Evolutionary conservation across 2,888 invertebrate genomes (phyloP), one percentile per base, ranked within the genome.

Genomic region (Lordiphosa fenestrarum): DNA sequence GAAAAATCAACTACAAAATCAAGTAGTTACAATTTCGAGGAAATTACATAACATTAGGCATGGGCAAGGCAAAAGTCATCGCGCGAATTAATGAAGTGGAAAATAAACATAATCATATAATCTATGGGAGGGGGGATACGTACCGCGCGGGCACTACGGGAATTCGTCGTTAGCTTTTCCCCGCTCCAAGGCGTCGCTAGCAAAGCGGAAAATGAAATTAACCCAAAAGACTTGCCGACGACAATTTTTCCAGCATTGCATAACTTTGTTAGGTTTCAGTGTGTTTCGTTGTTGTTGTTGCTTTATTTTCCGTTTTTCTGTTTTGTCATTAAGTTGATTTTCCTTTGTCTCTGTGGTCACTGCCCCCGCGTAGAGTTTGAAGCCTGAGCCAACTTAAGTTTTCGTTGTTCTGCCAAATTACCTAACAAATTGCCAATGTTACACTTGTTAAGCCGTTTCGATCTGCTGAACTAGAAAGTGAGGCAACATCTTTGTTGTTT

Each of bases 371-470:
- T 36, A 30, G 47, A 10, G 37, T 33, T 33, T 41, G 49, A 23
- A 23, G 15, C 13, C 13, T 42, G 41, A 36, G 42, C 40, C 13
- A 9, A 38, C 23, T 39, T 39, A 10, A 23, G 47, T 19, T 38
- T 19, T 46, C 39, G 69, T 54, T 69, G 81, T 81, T 81, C 78
- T 78, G 56, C 64, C 63, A 66, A 78, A 84, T 81, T 73, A 65
- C 56, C 52, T 73, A 71, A 69, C 71, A 69, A 83, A 77, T 81
- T 73, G 81, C 59, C 77, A 78, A 84, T 84, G 71, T 77, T 77
- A 71, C 81, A 78, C 82, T 76, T 81, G 81, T 73, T 81, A 77
- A 50, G 65, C 53, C 69, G 69, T 83, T 71, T 75, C 76, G 80
- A 76, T 75, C 69, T 75, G 75, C 61, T 74, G 69, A 55, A 61